These are phyloP conservation scores for Manis javanica DNA, from an alignment of 2,797 vertebrate species.

Conservation along the genomic window DNA sequence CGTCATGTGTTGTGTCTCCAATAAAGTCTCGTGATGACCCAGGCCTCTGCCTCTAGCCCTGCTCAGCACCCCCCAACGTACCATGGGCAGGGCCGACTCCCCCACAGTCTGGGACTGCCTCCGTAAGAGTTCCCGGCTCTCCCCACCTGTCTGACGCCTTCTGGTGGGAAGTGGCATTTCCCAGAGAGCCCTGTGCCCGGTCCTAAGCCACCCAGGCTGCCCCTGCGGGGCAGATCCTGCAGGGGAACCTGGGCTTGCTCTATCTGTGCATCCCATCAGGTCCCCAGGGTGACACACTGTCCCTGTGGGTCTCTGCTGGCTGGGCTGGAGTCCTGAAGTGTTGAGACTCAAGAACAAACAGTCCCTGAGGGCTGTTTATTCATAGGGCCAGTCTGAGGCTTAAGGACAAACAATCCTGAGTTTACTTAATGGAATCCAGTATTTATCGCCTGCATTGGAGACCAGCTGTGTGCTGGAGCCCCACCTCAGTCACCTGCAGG, in stretches of 20 bases:
- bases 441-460: accelerated
- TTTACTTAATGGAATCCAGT: not conserved
- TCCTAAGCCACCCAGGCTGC: accelerated
- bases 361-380: not conserved
- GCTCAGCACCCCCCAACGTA: accelerated
- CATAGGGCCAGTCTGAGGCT: not conserved
- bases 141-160: no score
- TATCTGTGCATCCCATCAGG: accelerated
- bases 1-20: not conserved
- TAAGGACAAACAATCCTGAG: not conserved
- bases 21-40: constrained; percentile 65
- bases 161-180: not conserved
- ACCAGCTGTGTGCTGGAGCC: accelerated
- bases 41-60: not conserved
- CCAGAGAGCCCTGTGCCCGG: not conserved
- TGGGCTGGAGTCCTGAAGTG: not conserved
- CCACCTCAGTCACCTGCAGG: accelerated
- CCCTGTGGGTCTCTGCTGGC: not conserved
- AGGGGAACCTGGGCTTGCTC: not conserved
- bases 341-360: not conserved
- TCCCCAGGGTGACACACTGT: not conserved
- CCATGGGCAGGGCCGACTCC: not conserved
- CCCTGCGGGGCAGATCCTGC: not conserved
- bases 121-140: no score
- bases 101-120: accelerated